phyloP scores from a whole-genome alignment of 1,140 invertebrate species.

The Phenacoccus solenopsis region DNA sequence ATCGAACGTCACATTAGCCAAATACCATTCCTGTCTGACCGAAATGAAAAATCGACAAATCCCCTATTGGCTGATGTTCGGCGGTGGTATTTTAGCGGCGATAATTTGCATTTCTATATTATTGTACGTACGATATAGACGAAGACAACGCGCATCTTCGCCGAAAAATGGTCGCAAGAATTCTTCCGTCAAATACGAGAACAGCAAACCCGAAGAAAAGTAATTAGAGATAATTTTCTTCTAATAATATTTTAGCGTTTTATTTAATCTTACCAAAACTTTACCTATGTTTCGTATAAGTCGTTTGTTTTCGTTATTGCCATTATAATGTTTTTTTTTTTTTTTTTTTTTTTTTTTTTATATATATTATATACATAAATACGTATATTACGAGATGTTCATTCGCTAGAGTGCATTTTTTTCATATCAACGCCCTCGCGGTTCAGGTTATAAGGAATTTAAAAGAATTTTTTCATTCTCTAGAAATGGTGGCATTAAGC shows the following conservation, averaged over 20 bases:
- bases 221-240: neutral
- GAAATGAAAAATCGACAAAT: neutral
- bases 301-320: too few relatives aligned
- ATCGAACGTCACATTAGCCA: neutral
- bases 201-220: neutral
- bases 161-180: neutral
- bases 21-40: neutral
- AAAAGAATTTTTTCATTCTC: neutral
- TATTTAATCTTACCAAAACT: neutral
- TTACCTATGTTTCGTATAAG: too few relatives aligned
- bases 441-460: too few relatives aligned
- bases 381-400: too few relatives aligned
- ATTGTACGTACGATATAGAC: neutral
- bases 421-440: too few relatives aligned
- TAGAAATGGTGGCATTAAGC: neutral
- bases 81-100: neutral
- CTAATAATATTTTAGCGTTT: neutral
- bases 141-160: neutral
- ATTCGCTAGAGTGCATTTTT: too few relatives aligned
- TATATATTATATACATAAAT: too few relatives aligned
- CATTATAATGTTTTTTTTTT: too few relatives aligned
- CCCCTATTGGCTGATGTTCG: neutral
- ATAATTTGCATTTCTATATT: conserved; percentile 1
- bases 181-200: neutral
- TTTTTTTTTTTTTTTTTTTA: too few relatives aligned